Base-by-base conservation (phyloP, 2,113 vertebrate species). In the Polyodon spathula region DNA sequence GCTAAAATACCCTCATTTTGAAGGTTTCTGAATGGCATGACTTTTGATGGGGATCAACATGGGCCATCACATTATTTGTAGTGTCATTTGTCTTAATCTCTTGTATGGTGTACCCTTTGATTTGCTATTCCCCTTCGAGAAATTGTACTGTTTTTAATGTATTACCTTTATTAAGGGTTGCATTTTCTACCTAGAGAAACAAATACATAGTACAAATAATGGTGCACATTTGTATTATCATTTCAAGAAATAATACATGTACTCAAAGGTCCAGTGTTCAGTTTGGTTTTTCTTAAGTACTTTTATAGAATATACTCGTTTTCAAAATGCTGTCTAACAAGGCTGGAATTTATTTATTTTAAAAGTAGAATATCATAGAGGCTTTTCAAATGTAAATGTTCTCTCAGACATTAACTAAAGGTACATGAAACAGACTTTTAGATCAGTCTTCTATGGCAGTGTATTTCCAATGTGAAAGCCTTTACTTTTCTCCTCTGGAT, bases 291-390 rank as follows among this genome's bases (percentile, higher is more conserved):
- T 51, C 39, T 46, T 60, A 44, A 61, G 42, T 42, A 54, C 52
- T 60, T n/a, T 63, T 48, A 55, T 66, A 27, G 27, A 27, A 27
- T 27, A 27, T n/a, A n/a, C n/a, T n/a, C n/a, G n/a, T n/a, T 63
- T 55, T 63, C 40, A 63, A 61, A 66, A 61, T 50, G 58, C 56
- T n/a, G 56, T 61, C 62, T 60, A 56, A 60, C 58, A 53, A 60
- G 58, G 14, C 52, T 51, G 57, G 52, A 6, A 62, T 57, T 56
- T 58, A 63, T 56, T 68, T 52, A 38, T 48, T 55, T 59, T 57
- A 37, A 43, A 56, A 48, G 53, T 68, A 56, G 52, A 37, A 55
- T 39, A 55, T 52, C 51, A 44, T 56, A 40, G 66, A 53, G 62
- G 54, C 39, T 64, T 46, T 60, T 53, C 44, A 37, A 66, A 53